Evolutionary conservation across 2,888 invertebrate genomes (phyloP).

Genomic region (Ormyrus labotus): DNA sequence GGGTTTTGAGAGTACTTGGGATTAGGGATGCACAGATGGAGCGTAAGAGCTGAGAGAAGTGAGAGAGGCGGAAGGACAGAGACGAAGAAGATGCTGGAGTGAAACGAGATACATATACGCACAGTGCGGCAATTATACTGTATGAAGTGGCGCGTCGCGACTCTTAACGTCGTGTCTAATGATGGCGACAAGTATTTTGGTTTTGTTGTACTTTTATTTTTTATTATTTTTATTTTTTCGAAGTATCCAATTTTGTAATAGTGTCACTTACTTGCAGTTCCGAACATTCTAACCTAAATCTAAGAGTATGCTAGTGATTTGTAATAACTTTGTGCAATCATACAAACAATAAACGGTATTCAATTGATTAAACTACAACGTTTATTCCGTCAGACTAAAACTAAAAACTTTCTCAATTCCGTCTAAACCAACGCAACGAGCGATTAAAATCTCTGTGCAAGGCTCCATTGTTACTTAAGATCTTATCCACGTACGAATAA

Average conservation of each 20-base stretch:
- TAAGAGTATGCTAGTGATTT: too few relatives aligned
- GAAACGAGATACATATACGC: constrained; percentile 16
- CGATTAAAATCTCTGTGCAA: too few relatives aligned
- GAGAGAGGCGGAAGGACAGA: constrained; percentile 49
- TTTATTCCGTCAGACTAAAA: too few relatives aligned
- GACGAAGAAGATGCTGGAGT: constrained; percentile 37
- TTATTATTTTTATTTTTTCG: too few relatives aligned
- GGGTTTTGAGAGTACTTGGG: constrained; percentile 7
- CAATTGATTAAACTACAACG: too few relatives aligned
- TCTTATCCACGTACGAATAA: background rate
- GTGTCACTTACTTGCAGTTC: background rate
- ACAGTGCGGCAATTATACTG: background rate
- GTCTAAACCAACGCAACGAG: too few relatives aligned
- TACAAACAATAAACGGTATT: too few relatives aligned
- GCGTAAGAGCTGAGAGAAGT: constrained; percentile 54
- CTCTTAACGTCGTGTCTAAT: constrained; percentile 16
- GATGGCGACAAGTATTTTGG: constrained; percentile 11
- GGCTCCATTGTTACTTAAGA: too few relatives aligned
- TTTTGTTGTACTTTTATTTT: background rate
- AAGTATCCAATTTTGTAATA: background rate
- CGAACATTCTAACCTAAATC: background rate
- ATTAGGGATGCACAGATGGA: constrained; percentile 34
- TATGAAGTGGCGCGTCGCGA: constrained; percentile 17
- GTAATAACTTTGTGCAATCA: too few relatives aligned
- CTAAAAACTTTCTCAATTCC: too few relatives aligned